A percentile compares a stretch with the other conserved stretches of the same genome.
These are phyloP conservation scores for Phrynosoma platyrhinos DNA, from an alignment of 2,113 vertebrate species.

Conservation along the genomic window DNA sequence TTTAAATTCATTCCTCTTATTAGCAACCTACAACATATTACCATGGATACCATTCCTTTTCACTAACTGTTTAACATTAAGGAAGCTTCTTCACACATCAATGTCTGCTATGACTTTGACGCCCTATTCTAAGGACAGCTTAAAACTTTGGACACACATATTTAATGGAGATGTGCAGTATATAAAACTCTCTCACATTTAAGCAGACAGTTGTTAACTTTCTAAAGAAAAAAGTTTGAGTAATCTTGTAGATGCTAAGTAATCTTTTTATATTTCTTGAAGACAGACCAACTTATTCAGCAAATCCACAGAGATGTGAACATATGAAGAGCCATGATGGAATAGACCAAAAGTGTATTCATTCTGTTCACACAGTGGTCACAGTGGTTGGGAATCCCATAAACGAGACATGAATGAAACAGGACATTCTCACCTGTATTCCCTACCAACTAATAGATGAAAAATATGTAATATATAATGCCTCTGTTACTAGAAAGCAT, in stretches of 20 bases:
- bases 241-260: not conserved
- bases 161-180: not conserved
- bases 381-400: not conserved
- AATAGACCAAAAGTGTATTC: too few species aligned
- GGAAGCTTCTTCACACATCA: slow-evolving; percentile 6
- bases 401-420: not conserved
- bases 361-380: too few species aligned
- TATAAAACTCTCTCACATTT: not conserved
- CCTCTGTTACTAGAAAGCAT: not conserved
- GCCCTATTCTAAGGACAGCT: slow-evolving; percentile 20
- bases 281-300: not conserved
- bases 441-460: not conserved
- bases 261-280: not conserved
- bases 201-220: not conserved
- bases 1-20: slow-evolving; percentile 20
- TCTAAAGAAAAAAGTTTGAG: not conserved
- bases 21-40: slow-evolving; percentile 23
- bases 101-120: slow-evolving; percentile 6
- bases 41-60: slow-evolving; percentile 23
- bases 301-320: not conserved
- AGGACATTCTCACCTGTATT: not conserved
- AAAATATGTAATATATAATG: not conserved
- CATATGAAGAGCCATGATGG: not conserved
- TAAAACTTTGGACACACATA: not conserved
- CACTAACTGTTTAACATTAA: slow-evolving; percentile 1